phyloP scores from a whole-genome alignment of 2,888 invertebrate species.

The Mongoloraphidia duomilia region DNA sequence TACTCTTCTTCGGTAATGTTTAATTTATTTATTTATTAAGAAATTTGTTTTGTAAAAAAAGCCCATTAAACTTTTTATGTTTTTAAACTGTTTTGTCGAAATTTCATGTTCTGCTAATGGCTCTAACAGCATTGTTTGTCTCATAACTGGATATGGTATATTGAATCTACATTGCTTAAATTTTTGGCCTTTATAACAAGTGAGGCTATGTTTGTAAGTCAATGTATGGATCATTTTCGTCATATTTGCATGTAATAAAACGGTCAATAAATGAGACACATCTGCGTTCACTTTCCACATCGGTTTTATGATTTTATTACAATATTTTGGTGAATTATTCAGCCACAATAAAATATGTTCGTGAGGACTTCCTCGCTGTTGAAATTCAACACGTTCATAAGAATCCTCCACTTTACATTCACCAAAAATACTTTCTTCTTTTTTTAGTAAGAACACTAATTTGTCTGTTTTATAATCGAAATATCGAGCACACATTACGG shows the following conservation, averaged over 20 bases:
- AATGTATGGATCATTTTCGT: conserved; percentile 13
- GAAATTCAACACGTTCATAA: conserved; percentile 16
- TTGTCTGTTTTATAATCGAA: conserved; percentile 9
- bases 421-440: conserved; percentile 9
- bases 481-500: conserved; percentile 15
- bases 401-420: conserved; percentile 8
- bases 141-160: conserved; percentile 11
- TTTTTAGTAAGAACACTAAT: conserved; percentile 7
- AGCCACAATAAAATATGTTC: conserved; percentile 13
- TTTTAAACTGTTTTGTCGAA: conserved; percentile 3
- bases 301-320: too few relatives aligned
- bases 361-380: conserved; percentile 16
- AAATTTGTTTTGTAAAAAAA: conserved; percentile 1
- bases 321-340: conserved; percentile 6
- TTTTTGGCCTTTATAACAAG: conserved; percentile 12
- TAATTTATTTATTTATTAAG: conserved; percentile 5
- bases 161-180: conserved; percentile 13
- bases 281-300: not conserved
- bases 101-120: conserved; percentile 8
- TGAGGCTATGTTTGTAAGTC: conserved; percentile 13
- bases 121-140: conserved; percentile 7
- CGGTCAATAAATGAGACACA: conserved; percentile 10
- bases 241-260: conserved; percentile 14
- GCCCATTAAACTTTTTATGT: conserved; percentile 8
- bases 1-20: conserved; percentile 11